Base-by-base conservation (phyloP, 1,140 invertebrate species). In the Drosophila setifemur region DNA sequence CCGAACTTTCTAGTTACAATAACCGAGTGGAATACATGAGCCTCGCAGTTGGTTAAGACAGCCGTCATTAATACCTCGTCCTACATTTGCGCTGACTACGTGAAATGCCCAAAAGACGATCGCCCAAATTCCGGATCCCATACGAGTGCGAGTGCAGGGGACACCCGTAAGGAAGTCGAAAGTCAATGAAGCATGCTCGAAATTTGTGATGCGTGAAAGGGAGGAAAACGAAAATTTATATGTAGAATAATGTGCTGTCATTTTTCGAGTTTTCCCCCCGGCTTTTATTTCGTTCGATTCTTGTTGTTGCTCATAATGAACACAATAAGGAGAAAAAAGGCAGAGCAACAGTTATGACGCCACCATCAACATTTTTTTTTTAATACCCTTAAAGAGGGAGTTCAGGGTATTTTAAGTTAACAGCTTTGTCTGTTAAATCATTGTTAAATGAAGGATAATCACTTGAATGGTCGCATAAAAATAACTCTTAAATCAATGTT, bases 131-230 rank as follows among this genome's bases (percentile, higher is more conserved):
- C 8, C 28, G 45, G 26, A 58, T 31, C 40, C 23, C 21, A 66
- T 37, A 57, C 35, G 49, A 37, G 50, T 52, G 25, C 21, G 26
- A 14, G 14, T 29, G 16, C 26, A n/a, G n/a, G n/a, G n/a, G n/a
- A n/a, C n/a, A n/a, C n/a, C 9, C 45, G 33, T 40, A 55, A 54
- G 37, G 43, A 73, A 73, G 67, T 87, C 58, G 33, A 78, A 86
- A 85, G 39, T 86, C 79, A 86, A 75, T 81, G 79, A 85, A 86
- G 75, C 81, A 81, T 81, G 82, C 42, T 60, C 43, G 67, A 68
- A 81, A 68, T 73, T 75, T 72, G 35, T 73, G 75, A 85, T 71
- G 75, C 79, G 79, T 87, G 35, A 86, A 76, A 48, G 49, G 39
- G 53, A 68, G 35, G 33, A 69, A 66, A 43, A 53, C 45, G 49